A percentile compares a stretch with the other conserved stretches of the same genome.
These are phyloP conservation scores for Neodiprion pinetum DNA, from an alignment of 1,140 invertebrate species.

Conservation along the genomic window DNA sequence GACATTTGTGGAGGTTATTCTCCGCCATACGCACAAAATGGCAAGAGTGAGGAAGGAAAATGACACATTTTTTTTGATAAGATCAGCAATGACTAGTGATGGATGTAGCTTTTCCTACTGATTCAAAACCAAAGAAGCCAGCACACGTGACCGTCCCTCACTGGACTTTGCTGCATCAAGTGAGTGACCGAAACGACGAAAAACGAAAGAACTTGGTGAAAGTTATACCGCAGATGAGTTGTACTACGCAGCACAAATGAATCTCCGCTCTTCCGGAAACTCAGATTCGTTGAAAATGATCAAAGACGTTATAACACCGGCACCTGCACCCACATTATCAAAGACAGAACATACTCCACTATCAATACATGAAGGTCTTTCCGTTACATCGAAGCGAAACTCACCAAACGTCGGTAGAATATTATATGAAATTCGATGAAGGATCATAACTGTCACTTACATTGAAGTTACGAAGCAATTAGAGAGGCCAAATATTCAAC, in stretches of 20 bases:
- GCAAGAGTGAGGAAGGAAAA: background rate
- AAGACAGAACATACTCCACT: background rate
- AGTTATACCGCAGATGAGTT: slow-evolving; percentile 27
- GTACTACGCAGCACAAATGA: slow-evolving; percentile 36
- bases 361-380: slow-evolving; percentile 21
- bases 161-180: slow-evolving; percentile 31
- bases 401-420: slow-evolving; percentile 18
- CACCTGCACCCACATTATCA: background rate
- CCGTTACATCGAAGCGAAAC: slow-evolving; percentile 19
- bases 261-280: slow-evolving; percentile 21
- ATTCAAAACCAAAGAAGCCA: slow-evolving; percentile 28
- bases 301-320: background rate
- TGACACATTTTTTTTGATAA: background rate
- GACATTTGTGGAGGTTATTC: too few relatives aligned
- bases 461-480: background rate
- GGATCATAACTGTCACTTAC: background rate
- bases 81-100: too few relatives aligned
- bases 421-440: slow-evolving; percentile 11
- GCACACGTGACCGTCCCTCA: slow-evolving; percentile 27
- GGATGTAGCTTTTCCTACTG: too few relatives aligned
- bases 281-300: slow-evolving; percentile 29
- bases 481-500: too few relatives aligned
- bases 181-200: slow-evolving; percentile 37
- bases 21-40: too few relatives aligned
- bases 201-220: slow-evolving; percentile 37